phyloP scores from a whole-genome alignment of 2,888 invertebrate species.

The Sceliomorpha sp. region DNA sequence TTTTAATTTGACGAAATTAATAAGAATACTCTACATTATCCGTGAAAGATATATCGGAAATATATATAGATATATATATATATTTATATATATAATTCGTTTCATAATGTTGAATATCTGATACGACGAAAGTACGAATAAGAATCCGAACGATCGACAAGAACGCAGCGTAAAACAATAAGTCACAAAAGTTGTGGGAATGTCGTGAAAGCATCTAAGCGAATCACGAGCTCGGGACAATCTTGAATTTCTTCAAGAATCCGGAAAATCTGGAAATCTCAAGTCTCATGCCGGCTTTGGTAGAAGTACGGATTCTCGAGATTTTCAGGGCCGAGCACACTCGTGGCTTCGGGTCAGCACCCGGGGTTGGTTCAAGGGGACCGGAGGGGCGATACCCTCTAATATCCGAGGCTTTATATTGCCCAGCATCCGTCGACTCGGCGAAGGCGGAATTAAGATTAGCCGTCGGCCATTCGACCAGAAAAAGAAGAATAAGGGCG shows the following conservation, averaged over 20 bases:
- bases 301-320: conserved; percentile 41
- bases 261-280: conserved; percentile 41
- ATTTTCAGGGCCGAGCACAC: conserved; percentile 42
- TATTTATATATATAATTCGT: too few relatives aligned
- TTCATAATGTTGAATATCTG: too few relatives aligned
- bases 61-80: too few relatives aligned
- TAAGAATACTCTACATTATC: too few relatives aligned
- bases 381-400: conserved; percentile 13
- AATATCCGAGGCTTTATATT: conserved; percentile 36
- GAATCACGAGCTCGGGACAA: conserved; percentile 4
- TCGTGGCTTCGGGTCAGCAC: conserved; percentile 33
- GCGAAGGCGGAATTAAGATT: conserved; percentile 46
- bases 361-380: conserved; percentile 1
- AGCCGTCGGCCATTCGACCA: conserved; percentile 21
- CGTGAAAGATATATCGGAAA: too few relatives aligned
- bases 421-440: conserved; percentile 25
- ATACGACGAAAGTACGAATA: too few relatives aligned
- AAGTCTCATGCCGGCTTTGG: conserved; percentile 28
- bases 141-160: too few relatives aligned
- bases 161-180: too few relatives aligned
- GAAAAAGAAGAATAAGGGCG: conserved; percentile 7
- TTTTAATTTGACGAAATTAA: too few relatives aligned
- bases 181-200: too few relatives aligned
- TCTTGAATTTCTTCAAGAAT: conserved; percentile 37
- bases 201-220: too few relatives aligned